Evolutionary conservation across 64 coral and sea anemone genomes (phyloP).

Genomic region (Trachythela sp.): DNA sequence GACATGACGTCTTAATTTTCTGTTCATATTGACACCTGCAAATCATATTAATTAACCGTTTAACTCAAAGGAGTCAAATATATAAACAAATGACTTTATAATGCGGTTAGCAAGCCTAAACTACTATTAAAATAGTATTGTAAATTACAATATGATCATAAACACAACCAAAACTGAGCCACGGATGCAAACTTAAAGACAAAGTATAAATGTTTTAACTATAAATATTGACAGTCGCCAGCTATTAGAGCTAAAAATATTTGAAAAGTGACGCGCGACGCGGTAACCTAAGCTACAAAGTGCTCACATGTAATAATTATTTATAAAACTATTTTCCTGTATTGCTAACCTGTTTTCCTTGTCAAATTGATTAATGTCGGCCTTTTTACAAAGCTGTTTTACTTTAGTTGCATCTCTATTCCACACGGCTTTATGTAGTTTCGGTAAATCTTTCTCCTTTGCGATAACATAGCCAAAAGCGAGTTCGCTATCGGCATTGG

Average conservation of each 20-base stretch:
- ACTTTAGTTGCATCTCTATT: slow-evolving; percentile 65
- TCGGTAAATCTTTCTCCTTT: slow-evolving; percentile 97
- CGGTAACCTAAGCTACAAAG: background rate
- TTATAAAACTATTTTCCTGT: background rate
- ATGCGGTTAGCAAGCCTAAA: no score
- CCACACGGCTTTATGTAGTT: slow-evolving; percentile 97
- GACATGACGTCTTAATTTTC: no score
- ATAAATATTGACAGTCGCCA: background rate
- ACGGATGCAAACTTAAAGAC: background rate
- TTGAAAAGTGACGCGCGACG: background rate
- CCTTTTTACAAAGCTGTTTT: slow-evolving; percentile 87
- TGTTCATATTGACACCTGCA: no score
- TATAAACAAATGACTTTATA: no score
- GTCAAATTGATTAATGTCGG: slow-evolving; percentile 94
- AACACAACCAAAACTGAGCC: no score
- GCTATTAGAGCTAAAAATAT: background rate
- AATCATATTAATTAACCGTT: no score
- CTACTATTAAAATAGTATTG: no score
- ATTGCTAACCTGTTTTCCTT: slow-evolving; percentile 86
- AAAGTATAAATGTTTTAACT: background rate
- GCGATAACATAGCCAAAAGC: slow-evolving; percentile 67
- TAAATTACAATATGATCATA: no score
- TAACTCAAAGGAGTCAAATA: no score
- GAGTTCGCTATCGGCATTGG: slow-evolving; percentile 28
- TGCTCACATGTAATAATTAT: background rate